Conservation (phyloP, 1,140 invertebrate genomes). For the Orius insidiosus region DNA sequence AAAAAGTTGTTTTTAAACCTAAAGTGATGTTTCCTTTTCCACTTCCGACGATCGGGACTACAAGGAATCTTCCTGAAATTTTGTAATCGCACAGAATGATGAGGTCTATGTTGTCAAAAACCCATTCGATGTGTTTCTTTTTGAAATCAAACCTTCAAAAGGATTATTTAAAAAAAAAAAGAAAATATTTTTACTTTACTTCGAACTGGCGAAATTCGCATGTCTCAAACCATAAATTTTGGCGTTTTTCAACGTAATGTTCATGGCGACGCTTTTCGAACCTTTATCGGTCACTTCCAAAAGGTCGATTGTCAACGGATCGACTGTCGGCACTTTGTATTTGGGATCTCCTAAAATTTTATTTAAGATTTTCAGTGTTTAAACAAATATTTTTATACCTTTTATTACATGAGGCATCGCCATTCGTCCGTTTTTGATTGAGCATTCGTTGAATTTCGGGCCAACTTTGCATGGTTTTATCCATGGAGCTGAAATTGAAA, state of each 20-base stretch:
- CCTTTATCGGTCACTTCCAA: neutral
- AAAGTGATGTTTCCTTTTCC: slow-evolving; percentile 48
- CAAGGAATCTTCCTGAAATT: slow-evolving; percentile 43
- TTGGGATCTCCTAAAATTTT: slow-evolving; percentile 5
- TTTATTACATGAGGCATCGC: neutral
- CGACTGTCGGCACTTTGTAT: neutral
- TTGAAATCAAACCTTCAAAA: slow-evolving; percentile 18
- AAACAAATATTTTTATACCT: neutral
- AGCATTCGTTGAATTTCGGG: slow-evolving; percentile 1
- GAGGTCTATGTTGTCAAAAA: slow-evolving; percentile 25
- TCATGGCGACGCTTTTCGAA: neutral
- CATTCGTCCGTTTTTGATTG: neutral
- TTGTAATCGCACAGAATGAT: slow-evolving; percentile 38
- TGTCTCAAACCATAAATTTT: neutral
- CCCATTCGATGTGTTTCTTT: slow-evolving; percentile 20
- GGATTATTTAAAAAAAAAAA: no score
- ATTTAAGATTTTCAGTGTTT: neutral
- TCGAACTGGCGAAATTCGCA: neutral
- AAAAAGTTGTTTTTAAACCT: slow-evolving; percentile 28
- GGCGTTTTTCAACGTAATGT: neutral
- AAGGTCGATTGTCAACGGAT: neutral
- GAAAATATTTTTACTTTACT: no score
- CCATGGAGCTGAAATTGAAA: neutral
- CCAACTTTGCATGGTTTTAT: slow-evolving; percentile 4
- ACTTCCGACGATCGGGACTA: slow-evolving; percentile 46